A percentile compares a stretch with the other conserved stretches of the same genome.
Evolutionary conservation across 2,797 vertebrate genomes (phyloP).

Genomic region (Phataginus tetradactyla): DNA sequence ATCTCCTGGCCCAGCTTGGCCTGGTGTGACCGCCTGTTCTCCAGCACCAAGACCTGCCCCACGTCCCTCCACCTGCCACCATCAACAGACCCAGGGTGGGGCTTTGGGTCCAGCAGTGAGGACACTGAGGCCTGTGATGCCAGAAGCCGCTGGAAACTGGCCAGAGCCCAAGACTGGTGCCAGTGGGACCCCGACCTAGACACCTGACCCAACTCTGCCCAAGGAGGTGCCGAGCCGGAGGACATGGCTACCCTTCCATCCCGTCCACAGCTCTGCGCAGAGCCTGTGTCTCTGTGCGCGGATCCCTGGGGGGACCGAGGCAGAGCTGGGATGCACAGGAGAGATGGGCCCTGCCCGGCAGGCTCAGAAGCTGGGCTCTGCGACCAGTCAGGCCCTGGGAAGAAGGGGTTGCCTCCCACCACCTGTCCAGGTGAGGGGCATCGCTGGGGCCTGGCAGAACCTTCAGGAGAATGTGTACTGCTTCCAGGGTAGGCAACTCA

Average conservation of each 20-base stretch:
- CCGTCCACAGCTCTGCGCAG: rapidly evolving
- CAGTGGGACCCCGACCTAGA: neutral
- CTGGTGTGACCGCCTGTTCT: neutral
- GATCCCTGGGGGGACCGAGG: rapidly evolving
- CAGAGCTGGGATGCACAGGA: rapidly evolving
- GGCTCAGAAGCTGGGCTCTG: rapidly evolving
- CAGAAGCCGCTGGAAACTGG: neutral
- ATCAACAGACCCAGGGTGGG: neutral
- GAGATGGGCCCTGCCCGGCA: rapidly evolving
- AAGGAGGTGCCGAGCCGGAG: rapidly evolving
- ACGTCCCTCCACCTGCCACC: neutral
- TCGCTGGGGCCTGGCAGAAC: rapidly evolving
- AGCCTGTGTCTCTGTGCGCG: rapidly evolving
- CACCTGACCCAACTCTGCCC: rapidly evolving
- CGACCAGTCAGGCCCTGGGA: rapidly evolving
- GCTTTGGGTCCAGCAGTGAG: neutral
- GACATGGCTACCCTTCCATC: too few species aligned
- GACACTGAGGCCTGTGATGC: neutral
- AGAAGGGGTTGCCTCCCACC: rapidly evolving
- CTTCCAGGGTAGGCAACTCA: neutral
- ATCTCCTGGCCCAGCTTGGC: too few species aligned
- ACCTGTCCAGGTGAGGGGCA: neutral
- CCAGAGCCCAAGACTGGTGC: neutral
- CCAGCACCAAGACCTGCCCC: neutral
- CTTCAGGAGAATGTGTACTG: neutral